phyloP scores from a whole-genome alignment of 2,888 invertebrate genomes.

The Polymixis lichenea region DNA sequence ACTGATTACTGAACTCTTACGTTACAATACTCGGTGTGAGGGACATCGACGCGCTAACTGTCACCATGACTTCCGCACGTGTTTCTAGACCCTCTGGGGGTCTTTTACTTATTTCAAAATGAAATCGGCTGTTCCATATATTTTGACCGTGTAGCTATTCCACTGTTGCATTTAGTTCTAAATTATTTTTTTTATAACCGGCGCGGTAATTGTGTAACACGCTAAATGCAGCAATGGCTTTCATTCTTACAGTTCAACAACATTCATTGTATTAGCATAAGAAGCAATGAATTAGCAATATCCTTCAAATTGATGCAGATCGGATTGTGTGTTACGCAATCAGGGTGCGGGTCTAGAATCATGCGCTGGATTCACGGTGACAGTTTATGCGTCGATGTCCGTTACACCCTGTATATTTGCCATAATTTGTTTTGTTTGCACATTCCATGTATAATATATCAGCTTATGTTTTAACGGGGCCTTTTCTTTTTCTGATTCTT shows the following conservation, averaged over 20 bases:
- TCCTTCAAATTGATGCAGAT: too few species aligned
- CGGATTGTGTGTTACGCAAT: too few species aligned
- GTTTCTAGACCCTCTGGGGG: too few species aligned
- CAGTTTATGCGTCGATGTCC: background rate
- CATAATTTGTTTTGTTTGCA: constrained; percentile 1
- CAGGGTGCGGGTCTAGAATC: background rate
- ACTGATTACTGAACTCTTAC: background rate
- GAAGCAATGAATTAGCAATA: too few species aligned
- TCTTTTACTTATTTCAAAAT: background rate
- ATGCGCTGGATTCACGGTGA: background rate
- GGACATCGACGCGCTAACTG: background rate
- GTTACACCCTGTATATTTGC: background rate
- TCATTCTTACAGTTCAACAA: too few species aligned
- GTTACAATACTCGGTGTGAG: background rate
- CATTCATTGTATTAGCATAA: too few species aligned
- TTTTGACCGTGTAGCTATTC: background rate
- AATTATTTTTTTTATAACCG: background rate
- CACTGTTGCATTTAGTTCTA: background rate
- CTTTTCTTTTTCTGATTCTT: constrained; percentile 66
- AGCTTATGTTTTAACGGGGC: constrained; percentile 59
- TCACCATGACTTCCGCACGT: background rate
- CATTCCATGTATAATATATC: constrained; percentile 14
- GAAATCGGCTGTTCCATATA: background rate
- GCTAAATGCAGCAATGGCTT: too few species aligned
- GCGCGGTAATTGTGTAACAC: too few species aligned